These are phyloP conservation scores for Trissonchulus sp. DNA, from an alignment of 2,888 invertebrate genomes.

Conservation along the genomic window DNA sequence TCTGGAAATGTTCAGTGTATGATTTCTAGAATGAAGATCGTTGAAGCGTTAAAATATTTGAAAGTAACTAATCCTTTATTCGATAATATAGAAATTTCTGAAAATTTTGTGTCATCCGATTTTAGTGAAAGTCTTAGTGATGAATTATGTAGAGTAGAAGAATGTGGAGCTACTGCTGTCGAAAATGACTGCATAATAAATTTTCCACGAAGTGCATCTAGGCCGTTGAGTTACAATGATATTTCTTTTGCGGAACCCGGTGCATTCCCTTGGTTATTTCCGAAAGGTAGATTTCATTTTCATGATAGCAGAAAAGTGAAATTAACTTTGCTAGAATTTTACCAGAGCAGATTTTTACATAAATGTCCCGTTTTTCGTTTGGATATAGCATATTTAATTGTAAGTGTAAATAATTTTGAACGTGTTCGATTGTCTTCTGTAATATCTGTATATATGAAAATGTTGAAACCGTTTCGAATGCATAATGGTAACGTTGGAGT, in stretches of 20 bases:
- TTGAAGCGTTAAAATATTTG: not conserved
- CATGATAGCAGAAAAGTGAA: not conserved
- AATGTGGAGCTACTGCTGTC: not conserved
- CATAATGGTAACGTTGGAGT: not conserved
- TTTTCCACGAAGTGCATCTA: not conserved
- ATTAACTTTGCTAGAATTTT: not conserved
- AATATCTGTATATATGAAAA: not conserved
- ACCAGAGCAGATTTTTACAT: not conserved
- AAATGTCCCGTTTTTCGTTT: not conserved
- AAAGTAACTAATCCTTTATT: not conserved
- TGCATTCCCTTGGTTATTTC: not conserved
- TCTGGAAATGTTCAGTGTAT: not conserved
- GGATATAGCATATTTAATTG: conserved; percentile 6
- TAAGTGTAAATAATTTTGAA: not conserved
- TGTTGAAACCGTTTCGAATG: not conserved
- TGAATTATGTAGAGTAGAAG: not conserved
- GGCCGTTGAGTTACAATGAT: conserved; percentile 3
- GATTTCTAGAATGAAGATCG: not conserved
- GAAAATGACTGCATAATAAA: not conserved
- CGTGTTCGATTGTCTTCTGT: not conserved
- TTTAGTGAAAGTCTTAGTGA: not conserved
- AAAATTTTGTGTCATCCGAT: not conserved
- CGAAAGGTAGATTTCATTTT: not conserved
- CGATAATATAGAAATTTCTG: not conserved
- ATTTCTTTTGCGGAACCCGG: not conserved